Evolutionary conservation across 2,888 invertebrate species (phyloP).

Genomic region (Metacarcinus magister): DNA sequence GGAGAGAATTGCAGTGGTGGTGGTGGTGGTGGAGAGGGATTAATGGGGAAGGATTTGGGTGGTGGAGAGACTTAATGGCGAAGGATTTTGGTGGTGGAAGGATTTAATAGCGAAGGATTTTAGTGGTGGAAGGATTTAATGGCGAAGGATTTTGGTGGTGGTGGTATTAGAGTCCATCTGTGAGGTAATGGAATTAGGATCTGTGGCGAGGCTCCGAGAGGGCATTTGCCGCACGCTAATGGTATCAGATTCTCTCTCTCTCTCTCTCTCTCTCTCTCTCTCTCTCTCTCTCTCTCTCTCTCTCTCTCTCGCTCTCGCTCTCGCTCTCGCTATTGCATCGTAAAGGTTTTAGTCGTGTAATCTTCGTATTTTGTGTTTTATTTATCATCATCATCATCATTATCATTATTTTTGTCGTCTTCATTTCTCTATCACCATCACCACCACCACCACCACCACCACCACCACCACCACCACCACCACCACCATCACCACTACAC

Average conservation of each 20-base stretch:
- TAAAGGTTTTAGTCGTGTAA: neutral
- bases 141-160: neutral
- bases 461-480: constrained; percentile 44
- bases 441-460: neutral
- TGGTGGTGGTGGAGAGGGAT: neutral
- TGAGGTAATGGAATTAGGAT: neutral
- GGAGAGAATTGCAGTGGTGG: neutral
- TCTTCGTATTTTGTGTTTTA: neutral
- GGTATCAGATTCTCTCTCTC: neutral
- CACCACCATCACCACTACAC: neutral
- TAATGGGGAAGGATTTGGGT: constrained; percentile 16
- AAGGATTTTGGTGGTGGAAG: neutral
- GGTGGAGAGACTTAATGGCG: neutral
- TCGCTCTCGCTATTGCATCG: neutral
- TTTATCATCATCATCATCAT: neutral
- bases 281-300: constrained; percentile 8
- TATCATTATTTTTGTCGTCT: neutral
- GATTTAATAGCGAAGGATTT: neutral
- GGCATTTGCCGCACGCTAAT: constrained; percentile 22
- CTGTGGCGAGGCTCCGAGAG: neutral
- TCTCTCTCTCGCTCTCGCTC: neutral
- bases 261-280: neutral
- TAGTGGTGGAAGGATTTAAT: neutral
- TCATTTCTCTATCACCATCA: neutral
- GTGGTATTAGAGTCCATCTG: constrained; percentile 9